Evolutionary conservation across 2,888 invertebrate genomes (phyloP), one percentile per base, ranked within the genome.

Genomic region (Pollenia amentaria): DNA sequence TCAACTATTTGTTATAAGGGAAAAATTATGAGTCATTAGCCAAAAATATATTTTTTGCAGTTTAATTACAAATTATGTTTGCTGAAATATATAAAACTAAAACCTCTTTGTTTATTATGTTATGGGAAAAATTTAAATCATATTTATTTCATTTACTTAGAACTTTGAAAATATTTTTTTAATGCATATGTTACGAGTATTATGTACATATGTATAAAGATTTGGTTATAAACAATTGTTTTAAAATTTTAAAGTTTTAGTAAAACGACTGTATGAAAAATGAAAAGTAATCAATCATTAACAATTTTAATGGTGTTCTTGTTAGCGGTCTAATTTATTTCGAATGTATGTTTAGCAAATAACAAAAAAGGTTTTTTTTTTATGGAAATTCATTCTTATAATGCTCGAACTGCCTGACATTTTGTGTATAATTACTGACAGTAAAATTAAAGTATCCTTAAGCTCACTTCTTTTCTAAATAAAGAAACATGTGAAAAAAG

Each of bases 11-110:
- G 72, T 84, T 64, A 51, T 76, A 14, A 16, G 14, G 46, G 80
- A 77, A 84, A 87, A 60, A 87, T 87, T 87, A 84, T 87, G 87
- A 87, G 77, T 87, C 87, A 87, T 87, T 87, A 81, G 69, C 55
- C 44, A 77, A 65, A 78, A 80, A 6, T 29, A 3, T 29, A 6
- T 84, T 73, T 80, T 60, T 55, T n/a, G n/a, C 60, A 55, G 69
- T 48, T 81, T 75, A 75, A 65, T 75, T 81, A 75, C 57, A 67
- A 46, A 53, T 42, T 72, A 21, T 57, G 21, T 44, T 53, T 60
- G 40, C 40, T 64, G 53, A 38, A 62, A 8, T 2, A 62, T 64
- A 18, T 3, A 51, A 38, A 73, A 18, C 10, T 2, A 72, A 82
- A 79, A 75, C 78, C 77, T 75, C 78, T 77, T 1, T 42, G 9